These are phyloP conservation scores for Tragelaphus buxtoni DNA, from an alignment of 2,113 vertebrate species.

Conservation along the genomic window DNA sequence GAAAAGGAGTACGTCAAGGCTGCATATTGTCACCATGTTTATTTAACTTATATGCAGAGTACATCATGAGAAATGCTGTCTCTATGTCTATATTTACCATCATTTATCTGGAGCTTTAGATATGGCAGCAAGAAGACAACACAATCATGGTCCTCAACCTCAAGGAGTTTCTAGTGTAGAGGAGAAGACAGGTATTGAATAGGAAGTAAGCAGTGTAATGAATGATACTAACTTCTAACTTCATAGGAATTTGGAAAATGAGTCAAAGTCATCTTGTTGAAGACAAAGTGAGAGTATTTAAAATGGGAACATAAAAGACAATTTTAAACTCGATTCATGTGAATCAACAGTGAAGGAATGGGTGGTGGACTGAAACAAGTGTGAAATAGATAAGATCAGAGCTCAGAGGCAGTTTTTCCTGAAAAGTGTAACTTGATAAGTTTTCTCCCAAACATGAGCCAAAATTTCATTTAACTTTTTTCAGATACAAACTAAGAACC, in stretches of 20 bases:
- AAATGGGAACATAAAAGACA: background rate
- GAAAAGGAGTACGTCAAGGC: too few species aligned
- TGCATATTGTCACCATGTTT: too few species aligned
- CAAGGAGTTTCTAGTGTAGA: background rate
- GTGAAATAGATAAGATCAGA: background rate
- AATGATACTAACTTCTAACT: background rate
- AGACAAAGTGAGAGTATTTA: background rate
- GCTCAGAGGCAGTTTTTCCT: background rate
- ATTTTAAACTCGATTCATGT: too few species aligned
- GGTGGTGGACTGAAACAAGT: background rate
- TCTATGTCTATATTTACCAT: background rate
- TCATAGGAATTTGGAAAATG: background rate
- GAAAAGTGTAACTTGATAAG: background rate
- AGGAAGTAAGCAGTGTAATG: background rate
- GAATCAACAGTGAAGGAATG: background rate
- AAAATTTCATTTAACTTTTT: background rate
- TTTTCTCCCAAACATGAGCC: background rate
- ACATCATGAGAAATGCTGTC: too few species aligned
- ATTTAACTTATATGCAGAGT: too few species aligned
- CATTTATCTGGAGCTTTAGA: background rate
- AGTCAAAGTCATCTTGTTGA: background rate
- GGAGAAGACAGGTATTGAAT: background rate
- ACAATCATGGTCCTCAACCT: background rate
- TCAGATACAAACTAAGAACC: background rate
- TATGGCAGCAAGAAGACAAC: background rate